Evolutionary conservation across 2,888 invertebrate species (phyloP), one percentile per base, ranked within the genome.

Genomic region (Dolomedes plantarius): DNA sequence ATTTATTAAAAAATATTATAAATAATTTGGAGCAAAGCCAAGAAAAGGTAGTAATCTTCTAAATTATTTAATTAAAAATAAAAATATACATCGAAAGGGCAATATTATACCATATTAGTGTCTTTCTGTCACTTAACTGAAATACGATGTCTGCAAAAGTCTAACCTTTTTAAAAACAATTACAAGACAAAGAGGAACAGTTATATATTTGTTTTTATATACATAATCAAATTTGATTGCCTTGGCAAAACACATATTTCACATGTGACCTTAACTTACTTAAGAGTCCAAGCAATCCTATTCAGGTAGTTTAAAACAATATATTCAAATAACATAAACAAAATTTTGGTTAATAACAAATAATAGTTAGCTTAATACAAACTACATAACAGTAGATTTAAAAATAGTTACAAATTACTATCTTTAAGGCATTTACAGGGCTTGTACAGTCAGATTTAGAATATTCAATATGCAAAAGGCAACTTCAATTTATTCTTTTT

Each of bases 161-260:
- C 56, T 3, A 56, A 56, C 23, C 56, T 23, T 56, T 76, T 23
- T n/a, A n/a, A 81, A 82, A 82, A 82, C 75, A 75, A 82, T 76
- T 75, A 76, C 41, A 72, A 72, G 74, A 65, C n/a, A 71, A 64
- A 76, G 74, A 81, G 75, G 75, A 82, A 76, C 82, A 82, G 69
- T 64, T 19, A 39, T 56, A 56, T 9, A 36, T 36, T 36, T 36
- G 31, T 31, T 41, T 72, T 64, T 79, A 72, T 74, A 31, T 76
- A 82, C 69, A 82, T 27, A 82, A 75, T 76, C 46, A 56, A 56
- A 82, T 65, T 64, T 82, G 82, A 82, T 82, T 82, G 82, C 82
- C 82, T 64, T 64, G 62, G 75, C n/a, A 27, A 36, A 19, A 68
- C 13, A 32, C 31, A 32, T 32, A 56, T 39, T 68, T 27, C 23